Evolutionary conservation across 2,888 invertebrate species (phyloP).

Genomic region (Pollenia labialis): DNA sequence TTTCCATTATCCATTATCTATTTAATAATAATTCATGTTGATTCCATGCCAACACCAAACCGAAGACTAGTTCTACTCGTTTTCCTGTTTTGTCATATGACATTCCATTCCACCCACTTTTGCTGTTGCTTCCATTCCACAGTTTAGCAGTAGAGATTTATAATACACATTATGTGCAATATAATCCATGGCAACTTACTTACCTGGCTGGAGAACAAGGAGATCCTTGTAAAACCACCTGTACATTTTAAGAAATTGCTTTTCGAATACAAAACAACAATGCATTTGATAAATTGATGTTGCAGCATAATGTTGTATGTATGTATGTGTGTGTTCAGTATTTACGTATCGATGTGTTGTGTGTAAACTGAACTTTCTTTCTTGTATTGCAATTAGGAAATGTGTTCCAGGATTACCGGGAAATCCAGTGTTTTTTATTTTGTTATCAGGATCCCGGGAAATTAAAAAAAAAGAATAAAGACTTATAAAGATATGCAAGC

Average conservation of each 20-base stretch:
- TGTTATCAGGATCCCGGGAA: too few relatives aligned
- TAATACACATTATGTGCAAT: conserved; percentile 41
- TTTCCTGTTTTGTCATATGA: background rate
- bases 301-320: conserved; percentile 38
- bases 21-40: conserved; percentile 44
- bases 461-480: too few relatives aligned
- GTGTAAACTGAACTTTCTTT: conserved; percentile 13
- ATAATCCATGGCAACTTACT: conserved; percentile 53
- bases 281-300: conserved; percentile 70
- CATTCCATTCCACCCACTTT: background rate
- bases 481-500: too few relatives aligned
- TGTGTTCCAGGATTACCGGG: too few relatives aligned
- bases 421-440: too few relatives aligned
- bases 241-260: conserved; percentile 66
- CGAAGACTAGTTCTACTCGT: background rate
- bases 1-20: conserved; percentile 30
- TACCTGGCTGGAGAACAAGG: conserved; percentile 4
- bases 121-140: background rate
- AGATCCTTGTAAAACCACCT: conserved; percentile 56
- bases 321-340: background rate
- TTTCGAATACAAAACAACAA: conserved; percentile 55
- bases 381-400: background rate
- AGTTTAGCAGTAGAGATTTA: background rate
- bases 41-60: conserved; percentile 17
- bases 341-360: background rate